phyloP scores from a whole-genome alignment of 2,888 invertebrate genomes.

The Cyclophora punctaria region DNA sequence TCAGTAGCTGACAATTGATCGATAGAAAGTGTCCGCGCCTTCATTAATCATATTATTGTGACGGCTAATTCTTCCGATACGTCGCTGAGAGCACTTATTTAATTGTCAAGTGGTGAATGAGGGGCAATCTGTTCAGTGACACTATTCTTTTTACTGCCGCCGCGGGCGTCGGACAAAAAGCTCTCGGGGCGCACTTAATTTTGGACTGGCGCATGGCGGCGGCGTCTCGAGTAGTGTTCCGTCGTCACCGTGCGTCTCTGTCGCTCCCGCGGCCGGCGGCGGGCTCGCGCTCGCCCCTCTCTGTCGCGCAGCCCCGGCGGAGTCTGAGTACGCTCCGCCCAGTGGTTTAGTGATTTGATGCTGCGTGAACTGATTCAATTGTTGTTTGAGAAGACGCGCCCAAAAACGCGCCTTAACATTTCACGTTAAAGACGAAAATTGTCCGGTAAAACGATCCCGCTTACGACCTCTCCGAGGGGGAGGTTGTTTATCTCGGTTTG shows the following conservation, averaged over 20 bases:
- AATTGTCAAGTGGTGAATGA: constrained; percentile 71
- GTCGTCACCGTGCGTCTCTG: constrained; percentile 52
- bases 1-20: constrained; percentile 67
- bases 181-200: constrained; percentile 62
- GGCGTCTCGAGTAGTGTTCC: constrained; percentile 53
- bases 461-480: constrained; percentile 65
- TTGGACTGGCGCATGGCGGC: constrained; percentile 54
- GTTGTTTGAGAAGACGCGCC: constrained; percentile 51
- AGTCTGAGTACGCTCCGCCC: constrained; percentile 72
- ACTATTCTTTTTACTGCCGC: constrained; percentile 65
- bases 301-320: constrained; percentile 63
- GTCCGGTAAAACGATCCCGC: constrained; percentile 64
- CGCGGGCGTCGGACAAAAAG: constrained; percentile 65
- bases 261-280: constrained; percentile 34
- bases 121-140: constrained; percentile 71
- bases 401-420: constrained; percentile 64
- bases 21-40: constrained; percentile 54
- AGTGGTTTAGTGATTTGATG: constrained; percentile 76
- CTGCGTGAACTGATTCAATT: constrained; percentile 76
- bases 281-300: constrained; percentile 47
- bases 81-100: constrained; percentile 67
- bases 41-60: constrained; percentile 67
- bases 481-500: constrained; percentile 73
- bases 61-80: constrained; percentile 54
- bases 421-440: constrained; percentile 69